phyloP scores from a whole-genome alignment of 2,113 vertebrate species.

The Pachyramphus minor region DNA sequence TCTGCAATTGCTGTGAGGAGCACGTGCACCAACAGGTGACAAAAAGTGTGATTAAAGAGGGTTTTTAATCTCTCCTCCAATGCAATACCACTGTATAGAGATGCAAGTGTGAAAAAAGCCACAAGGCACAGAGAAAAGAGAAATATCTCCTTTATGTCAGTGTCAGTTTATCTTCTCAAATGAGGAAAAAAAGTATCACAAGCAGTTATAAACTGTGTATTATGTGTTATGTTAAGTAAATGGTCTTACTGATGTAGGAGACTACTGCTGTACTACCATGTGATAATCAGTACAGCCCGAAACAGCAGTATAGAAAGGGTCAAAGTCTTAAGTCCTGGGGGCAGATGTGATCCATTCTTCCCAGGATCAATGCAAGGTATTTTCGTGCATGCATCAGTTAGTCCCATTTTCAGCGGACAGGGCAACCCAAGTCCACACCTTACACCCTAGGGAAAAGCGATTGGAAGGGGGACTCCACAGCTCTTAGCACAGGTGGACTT shows the following conservation, averaged over 20 bases:
- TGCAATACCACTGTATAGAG: not conserved
- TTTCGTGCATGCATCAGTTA: not conserved
- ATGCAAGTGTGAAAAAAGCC: not conserved
- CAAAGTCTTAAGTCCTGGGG: not conserved
- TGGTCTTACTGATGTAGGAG: not conserved
- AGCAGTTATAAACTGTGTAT: not conserved
- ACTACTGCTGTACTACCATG: not conserved
- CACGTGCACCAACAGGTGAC: not conserved
- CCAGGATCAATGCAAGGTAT: not conserved
- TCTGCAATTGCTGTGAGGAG: not conserved
- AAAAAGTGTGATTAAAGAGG: not conserved
- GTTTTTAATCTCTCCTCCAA: not conserved
- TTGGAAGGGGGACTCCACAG: not conserved
- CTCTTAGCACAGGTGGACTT: not conserved
- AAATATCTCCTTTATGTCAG: not conserved
- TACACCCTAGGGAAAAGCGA: rapidly evolving
- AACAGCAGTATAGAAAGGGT: not conserved
- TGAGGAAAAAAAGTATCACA: not conserved
- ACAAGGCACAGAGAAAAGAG: not conserved
- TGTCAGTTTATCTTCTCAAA: not conserved
- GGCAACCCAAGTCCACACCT: rapidly evolving
- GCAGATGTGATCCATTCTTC: not conserved
- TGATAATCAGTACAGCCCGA: not conserved
- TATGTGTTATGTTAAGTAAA: not conserved
- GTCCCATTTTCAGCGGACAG: not conserved